A percentile compares a stretch with the other conserved stretches of the same genome.
Conservation (phyloP, 2,888 invertebrate species). For the Osedax fenrisi region DNA sequence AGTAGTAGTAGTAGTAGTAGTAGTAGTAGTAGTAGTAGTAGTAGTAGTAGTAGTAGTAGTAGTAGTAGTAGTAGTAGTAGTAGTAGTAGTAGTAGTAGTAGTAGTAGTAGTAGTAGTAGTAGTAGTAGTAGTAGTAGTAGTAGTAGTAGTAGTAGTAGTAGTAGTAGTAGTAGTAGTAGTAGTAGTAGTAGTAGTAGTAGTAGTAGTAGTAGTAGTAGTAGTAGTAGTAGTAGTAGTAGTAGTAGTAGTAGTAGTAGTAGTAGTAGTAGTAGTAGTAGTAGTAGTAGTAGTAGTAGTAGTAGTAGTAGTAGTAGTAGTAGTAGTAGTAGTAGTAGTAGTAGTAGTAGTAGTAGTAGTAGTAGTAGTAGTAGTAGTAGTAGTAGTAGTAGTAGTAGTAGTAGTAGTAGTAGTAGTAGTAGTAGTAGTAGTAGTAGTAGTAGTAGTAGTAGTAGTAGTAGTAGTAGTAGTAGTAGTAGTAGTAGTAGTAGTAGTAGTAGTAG, state of each 20-base stretch:
- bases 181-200: background rate
- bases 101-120: no score
- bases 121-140: no score
- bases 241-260: no score
- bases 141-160: background rate
- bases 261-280: no score
- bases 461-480: conserved; percentile 16
- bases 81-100: no score
- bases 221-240: background rate
- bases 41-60: no score
- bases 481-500: conserved; percentile 14
- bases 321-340: no score
- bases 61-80: conserved; percentile 2
- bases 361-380: conserved; percentile 5
- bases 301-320: no score
- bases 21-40: no score
- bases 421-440: conserved; percentile 8
- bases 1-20: background rate
- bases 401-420: background rate
- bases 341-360: no score
- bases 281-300: no score
- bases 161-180: background rate
- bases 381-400: conserved; percentile 1
- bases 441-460: conserved; percentile 16
- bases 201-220: background rate